Percentiles rank a stretch among this genome's conserved stretches.
Conservation (phyloP, 2,113 vertebrate species). For the Leiothrix lutea region DNA sequence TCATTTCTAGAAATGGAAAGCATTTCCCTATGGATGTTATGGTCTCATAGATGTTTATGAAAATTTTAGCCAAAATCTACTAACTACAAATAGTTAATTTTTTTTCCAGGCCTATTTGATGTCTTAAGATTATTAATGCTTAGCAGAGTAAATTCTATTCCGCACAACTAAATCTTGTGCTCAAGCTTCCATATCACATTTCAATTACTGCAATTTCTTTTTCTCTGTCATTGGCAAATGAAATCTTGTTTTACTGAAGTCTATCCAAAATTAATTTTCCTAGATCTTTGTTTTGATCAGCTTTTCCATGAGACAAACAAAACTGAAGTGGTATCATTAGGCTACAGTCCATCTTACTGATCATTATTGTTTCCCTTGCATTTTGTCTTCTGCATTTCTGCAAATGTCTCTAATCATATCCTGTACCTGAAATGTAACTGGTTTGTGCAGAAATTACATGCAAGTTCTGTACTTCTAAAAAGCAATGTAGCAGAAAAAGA, state of each 20-base stretch:
- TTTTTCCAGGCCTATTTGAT: background rate
- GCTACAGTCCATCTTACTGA: background rate
- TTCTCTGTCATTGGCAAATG: background rate
- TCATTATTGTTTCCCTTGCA: background rate
- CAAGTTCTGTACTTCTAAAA: background rate
- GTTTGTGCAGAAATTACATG: background rate
- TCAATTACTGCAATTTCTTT: constrained; percentile 22
- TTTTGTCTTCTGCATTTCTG: background rate
- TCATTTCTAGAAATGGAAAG: background rate
- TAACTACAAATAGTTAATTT: background rate
- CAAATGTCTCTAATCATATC: background rate
- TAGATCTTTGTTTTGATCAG: constrained; percentile 36
- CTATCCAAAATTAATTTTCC: constrained; percentile 40
- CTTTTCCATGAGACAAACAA: background rate
- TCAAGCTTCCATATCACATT: background rate
- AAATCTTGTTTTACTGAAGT: constrained; percentile 9
- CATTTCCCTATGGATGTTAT: background rate
- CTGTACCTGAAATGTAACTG: background rate
- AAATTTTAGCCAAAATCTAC: background rate
- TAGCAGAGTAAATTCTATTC: background rate
- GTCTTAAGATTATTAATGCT: background rate
- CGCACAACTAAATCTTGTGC: background rate
- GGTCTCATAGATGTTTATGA: background rate
- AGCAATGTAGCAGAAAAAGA: background rate
- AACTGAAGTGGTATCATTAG: background rate